Evolutionary conservation across 1,140 invertebrate species (phyloP).

Genomic region (Pinna nobilis): DNA sequence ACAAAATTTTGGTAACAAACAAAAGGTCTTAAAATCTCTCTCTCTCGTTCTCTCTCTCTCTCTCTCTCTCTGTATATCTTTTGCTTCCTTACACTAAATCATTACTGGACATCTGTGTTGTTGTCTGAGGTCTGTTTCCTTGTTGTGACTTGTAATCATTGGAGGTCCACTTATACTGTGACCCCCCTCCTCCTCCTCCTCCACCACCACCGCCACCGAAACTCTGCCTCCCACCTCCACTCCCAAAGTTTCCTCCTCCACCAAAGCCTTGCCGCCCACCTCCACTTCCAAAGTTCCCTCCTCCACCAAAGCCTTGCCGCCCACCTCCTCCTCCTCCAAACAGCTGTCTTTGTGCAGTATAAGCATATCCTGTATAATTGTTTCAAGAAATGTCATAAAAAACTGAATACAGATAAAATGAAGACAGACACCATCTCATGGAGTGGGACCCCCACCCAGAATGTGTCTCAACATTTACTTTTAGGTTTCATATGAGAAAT

Average conservation of each 20-base stretch:
- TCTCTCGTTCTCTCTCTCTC: not conserved
- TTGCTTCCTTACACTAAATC: constrained; percentile 26
- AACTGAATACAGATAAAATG: not conserved
- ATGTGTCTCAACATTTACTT: not conserved
- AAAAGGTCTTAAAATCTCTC: not conserved
- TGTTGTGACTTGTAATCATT: constrained; percentile 20
- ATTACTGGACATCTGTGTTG: constrained; percentile 39
- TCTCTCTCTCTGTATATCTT: not conserved
- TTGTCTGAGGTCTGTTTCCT: constrained; percentile 1
- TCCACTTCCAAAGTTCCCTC: too few relatives aligned
- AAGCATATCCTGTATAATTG: constrained; percentile 22
- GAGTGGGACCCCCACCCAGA: not conserved
- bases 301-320: constrained; percentile 14
- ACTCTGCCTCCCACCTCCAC: constrained; percentile 1
- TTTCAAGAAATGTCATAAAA: not conserved
- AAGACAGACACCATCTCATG: not conserved
- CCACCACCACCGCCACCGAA: constrained; percentile 21
- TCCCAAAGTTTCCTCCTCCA: too few relatives aligned
- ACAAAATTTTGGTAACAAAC: not conserved
- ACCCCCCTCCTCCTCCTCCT: constrained; percentile 30
- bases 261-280: constrained; percentile 8
- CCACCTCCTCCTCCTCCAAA: constrained; percentile 29
- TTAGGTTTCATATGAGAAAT: too few relatives aligned
- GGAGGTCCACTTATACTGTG: constrained; percentile 51
- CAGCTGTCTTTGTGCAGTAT: constrained; percentile 31